phyloP scores from a whole-genome alignment of 2,888 invertebrate species.

The Drosophila pegasa region DNA sequence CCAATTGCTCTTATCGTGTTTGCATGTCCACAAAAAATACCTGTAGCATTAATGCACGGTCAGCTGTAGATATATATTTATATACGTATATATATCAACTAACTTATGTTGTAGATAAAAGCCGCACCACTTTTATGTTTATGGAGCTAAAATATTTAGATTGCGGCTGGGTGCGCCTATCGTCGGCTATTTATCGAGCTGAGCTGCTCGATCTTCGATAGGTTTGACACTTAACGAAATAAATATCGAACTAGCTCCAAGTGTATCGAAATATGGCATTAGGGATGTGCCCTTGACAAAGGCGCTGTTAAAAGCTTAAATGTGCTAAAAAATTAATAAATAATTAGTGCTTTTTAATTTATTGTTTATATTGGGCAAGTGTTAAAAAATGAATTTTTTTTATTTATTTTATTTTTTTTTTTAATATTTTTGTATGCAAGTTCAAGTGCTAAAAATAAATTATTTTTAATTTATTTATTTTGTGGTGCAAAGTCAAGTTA shows the following conservation, averaged over 20 bases:
- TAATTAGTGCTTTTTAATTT: no score
- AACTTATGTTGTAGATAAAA: constrained; percentile 25
- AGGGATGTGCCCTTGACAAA: background rate
- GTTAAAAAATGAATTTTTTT: no score
- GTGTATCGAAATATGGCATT: background rate
- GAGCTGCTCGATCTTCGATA: constrained; percentile 31
- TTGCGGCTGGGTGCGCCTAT: constrained; percentile 18
- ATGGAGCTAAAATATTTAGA: constrained; percentile 7
- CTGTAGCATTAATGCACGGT: background rate
- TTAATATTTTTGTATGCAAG: no score
- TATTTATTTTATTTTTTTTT: no score
- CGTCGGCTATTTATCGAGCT: constrained; percentile 16
- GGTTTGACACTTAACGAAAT: constrained; percentile 1
- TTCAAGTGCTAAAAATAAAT: no score
- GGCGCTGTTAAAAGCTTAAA: background rate
- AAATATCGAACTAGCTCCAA: constrained; percentile 10
- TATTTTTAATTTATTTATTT: no score
- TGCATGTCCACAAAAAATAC: background rate
- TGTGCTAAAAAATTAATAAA: no score
- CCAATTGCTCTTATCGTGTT: constrained; percentile 38
- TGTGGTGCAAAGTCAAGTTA: no score
- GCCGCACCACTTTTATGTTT: constrained; percentile 7
- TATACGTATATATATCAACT: background rate
- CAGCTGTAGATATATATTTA: background rate
- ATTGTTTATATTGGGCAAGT: no score